A percentile compares a stretch with the other conserved stretches of the same genome.
Conservation (phyloP, 2,888 invertebrate species). For the Orthosia cruda region DNA sequence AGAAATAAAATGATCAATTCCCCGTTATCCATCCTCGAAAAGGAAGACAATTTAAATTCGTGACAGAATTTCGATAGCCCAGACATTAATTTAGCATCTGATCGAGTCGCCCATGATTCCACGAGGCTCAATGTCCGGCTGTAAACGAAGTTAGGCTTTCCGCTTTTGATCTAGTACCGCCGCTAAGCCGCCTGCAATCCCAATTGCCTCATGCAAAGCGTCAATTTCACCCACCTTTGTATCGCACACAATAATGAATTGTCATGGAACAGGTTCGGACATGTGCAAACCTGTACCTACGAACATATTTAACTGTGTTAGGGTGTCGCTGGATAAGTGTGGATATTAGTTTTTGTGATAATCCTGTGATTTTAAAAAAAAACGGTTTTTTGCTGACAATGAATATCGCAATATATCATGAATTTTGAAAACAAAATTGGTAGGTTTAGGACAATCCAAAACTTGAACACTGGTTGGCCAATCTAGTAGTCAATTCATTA, state of each 20-base stretch:
- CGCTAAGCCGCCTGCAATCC: conserved; percentile 1
- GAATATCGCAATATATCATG: too few species aligned
- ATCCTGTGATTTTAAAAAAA: not conserved
- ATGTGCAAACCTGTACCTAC: conserved; percentile 13
- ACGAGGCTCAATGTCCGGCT: not conserved
- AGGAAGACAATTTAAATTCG: not conserved
- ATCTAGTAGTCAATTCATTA: too few species aligned
- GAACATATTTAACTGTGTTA: not conserved
- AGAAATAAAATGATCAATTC: too few species aligned
- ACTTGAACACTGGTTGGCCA: too few species aligned
- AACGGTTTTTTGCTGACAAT: too few species aligned
- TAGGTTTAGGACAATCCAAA: too few species aligned
- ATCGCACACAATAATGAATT: conserved; percentile 9
- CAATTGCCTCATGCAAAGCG: conserved; percentile 14
- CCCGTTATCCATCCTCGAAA: not conserved
- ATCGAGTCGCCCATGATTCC: not conserved
- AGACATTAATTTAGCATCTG: not conserved
- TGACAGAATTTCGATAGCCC: not conserved
- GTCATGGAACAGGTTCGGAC: conserved; percentile 13
- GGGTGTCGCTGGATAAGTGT: not conserved
- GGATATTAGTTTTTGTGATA: not conserved
- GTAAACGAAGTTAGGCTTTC: not conserved
- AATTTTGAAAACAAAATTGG: too few species aligned
- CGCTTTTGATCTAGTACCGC: conserved; percentile 17
- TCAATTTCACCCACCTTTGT: conserved; percentile 26